Conservation (phyloP, 2,888 invertebrate species). For the Agriopis aurantiaria region DNA sequence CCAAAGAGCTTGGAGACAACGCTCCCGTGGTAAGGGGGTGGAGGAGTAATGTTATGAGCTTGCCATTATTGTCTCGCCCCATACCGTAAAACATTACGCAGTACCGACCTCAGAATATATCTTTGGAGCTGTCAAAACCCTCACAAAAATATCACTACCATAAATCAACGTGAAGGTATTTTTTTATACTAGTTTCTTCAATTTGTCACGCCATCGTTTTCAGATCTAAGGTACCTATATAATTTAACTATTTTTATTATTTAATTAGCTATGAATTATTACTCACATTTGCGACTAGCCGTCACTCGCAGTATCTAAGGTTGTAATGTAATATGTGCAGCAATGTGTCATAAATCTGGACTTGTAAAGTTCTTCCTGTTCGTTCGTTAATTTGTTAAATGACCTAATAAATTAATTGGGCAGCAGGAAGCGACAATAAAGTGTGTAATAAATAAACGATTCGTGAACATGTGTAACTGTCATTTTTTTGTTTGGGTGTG, state of each 20-base stretch:
- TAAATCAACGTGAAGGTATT: conserved; percentile 26
- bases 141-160: conserved; percentile 48
- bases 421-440: conserved; percentile 74
- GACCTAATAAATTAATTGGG: conserved; percentile 80
- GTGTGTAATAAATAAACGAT: conserved; percentile 77
- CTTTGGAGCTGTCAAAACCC: conserved; percentile 76
- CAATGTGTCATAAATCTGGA: conserved; percentile 61
- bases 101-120: conserved; percentile 72
- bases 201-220: conserved; percentile 30
- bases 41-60: conserved; percentile 87
- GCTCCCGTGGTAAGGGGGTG: conserved; percentile 74
- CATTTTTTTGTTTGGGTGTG: conserved; percentile 56
- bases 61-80: conserved; percentile 86
- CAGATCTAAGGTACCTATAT: conserved; percentile 26
- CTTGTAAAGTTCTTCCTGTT: conserved; percentile 73
- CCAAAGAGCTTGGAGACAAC: conserved; percentile 64
- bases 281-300: conserved; percentile 22
- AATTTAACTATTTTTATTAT: conserved; percentile 24
- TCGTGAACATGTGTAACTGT: conserved; percentile 68
- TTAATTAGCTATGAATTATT: conserved; percentile 35
- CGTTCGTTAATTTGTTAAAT: conserved; percentile 74
- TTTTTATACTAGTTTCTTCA: conserved; percentile 40
- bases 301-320: conserved; percentile 31
- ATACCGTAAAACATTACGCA: conserved; percentile 87
- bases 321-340: conserved; percentile 43